Conservation (phyloP, 2,797 vertebrate genomes). For the Coregonus sp. region DNA sequence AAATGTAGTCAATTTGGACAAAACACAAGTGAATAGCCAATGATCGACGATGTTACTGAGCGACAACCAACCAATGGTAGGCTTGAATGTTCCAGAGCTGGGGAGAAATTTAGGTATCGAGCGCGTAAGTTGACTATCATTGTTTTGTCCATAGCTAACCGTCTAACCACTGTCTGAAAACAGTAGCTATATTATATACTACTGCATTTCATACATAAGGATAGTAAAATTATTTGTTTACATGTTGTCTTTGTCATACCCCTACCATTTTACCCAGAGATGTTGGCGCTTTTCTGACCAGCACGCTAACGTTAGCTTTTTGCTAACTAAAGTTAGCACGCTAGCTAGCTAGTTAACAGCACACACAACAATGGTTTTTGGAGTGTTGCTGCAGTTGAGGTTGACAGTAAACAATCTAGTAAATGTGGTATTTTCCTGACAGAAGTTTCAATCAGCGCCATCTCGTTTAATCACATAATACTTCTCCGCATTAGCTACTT, state of each 20-base stretch:
- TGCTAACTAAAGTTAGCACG: constrained; percentile 17
- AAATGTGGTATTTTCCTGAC: neutral
- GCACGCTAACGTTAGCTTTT: neutral
- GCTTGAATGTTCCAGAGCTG: constrained; percentile 12
- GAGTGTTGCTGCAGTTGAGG: neutral
- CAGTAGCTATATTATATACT: neutral
- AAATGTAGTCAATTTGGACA: neutral
- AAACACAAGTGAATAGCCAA: constrained; percentile 44
- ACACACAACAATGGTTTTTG: neutral
- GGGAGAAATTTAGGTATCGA: constrained; percentile 44
- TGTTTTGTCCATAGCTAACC: constrained; percentile 13
- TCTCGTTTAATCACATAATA: neutral
- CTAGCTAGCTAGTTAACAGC: constrained; percentile 41
- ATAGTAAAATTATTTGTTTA: neutral
- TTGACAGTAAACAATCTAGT: neutral
- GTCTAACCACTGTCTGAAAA: neutral
- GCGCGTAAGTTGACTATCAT: constrained; percentile 46
- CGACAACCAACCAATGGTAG: constrained; percentile 49
- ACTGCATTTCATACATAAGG: neutral
- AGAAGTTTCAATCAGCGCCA: neutral
- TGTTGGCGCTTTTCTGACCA: neutral
- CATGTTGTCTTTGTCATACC: neutral
- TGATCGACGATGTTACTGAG: constrained; percentile 46
- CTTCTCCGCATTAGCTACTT: neutral
- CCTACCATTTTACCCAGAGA: neutral